Base-by-base conservation (phyloP, 2,888 invertebrate species). In the Siphlonurus alternatus region DNA sequence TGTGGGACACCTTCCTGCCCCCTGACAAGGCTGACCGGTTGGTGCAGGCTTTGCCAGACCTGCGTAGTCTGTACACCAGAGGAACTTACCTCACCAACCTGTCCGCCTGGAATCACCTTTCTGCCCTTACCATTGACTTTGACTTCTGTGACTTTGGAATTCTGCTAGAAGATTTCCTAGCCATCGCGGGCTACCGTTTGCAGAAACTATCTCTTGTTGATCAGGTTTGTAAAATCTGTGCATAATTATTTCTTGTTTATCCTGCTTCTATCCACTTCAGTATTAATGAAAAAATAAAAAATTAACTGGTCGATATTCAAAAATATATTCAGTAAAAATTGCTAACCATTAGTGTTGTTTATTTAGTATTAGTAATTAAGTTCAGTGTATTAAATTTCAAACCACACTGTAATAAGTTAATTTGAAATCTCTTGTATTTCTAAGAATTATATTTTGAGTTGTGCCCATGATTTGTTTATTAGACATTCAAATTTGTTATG, bases 1-100 rank as follows among this genome's bases (percentile, higher is more conserved):
- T 72, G 10, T 72, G 70, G 69, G 72, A 72, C 66, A 72, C 70
- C 20, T 70, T 70, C 23, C 65, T 72, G 59, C 71, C 72, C 15
- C 67, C 66, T 10, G 69, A 69, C 2, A 72, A 72, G 66, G 68
- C 70, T 1, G 62, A 62, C 0, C 61, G 64, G 10, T 65, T 72
- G 7, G 65, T 67, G 25, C 64, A 64, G 56, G 68, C 68, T 53
- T 66, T 69, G 20, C 71, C 71, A 1, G 64, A 68, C n/a, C 66
- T 71, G 54, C 68, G 63, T 19, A 65, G 66, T 5, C 66, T 68
- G 20, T 69, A 69, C 65, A 70, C 70, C 5, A 63, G 70, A n/a
- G 67, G 66, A 19, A 66, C 67, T 23, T 69, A 68, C 38, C 65
- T 70, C 15, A 66, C 67, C 10, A 64, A 63, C 19, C 61, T 67